Evolutionary conservation across 2,113 vertebrate species (phyloP).

Genomic region (Plotosus lineatus): DNA sequence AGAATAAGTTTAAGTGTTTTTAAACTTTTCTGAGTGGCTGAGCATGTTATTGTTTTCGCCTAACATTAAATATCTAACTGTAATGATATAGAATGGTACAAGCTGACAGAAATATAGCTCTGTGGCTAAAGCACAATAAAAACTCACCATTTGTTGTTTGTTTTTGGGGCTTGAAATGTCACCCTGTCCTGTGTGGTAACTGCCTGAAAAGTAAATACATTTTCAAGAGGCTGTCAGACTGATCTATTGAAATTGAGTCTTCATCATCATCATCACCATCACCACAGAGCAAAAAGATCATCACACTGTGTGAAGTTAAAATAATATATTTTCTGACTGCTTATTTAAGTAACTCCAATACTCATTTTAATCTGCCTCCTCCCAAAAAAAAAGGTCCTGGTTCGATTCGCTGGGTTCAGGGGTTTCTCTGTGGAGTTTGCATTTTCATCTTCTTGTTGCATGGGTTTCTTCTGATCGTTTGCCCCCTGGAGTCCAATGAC

Average conservation of each 20-base stretch:
- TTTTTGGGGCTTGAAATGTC: background rate
- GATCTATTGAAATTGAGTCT: background rate
- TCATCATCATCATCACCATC: background rate
- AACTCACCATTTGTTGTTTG: background rate
- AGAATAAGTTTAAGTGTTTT: background rate
- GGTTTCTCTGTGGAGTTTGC: too few relatives aligned
- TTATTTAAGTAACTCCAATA: background rate
- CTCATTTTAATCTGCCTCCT: background rate
- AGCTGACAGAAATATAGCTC: background rate
- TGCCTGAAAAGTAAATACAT: slow-evolving; percentile 22
- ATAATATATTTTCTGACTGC: background rate
- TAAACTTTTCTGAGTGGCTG: background rate
- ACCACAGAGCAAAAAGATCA: background rate
- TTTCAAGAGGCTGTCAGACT: background rate
- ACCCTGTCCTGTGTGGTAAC: background rate
- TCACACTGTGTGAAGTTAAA: background rate
- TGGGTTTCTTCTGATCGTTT: too few relatives aligned
- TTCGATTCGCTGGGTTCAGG: too few relatives aligned
- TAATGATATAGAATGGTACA: background rate
- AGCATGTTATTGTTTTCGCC: background rate
- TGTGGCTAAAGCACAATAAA: background rate
- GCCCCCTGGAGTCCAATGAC: too few relatives aligned
- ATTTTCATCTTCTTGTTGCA: too few relatives aligned
- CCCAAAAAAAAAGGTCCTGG: too few relatives aligned
- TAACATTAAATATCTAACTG: background rate